Base-by-base conservation (phyloP, 2,797 vertebrate genomes). In the Gouania willdenowi region DNA sequence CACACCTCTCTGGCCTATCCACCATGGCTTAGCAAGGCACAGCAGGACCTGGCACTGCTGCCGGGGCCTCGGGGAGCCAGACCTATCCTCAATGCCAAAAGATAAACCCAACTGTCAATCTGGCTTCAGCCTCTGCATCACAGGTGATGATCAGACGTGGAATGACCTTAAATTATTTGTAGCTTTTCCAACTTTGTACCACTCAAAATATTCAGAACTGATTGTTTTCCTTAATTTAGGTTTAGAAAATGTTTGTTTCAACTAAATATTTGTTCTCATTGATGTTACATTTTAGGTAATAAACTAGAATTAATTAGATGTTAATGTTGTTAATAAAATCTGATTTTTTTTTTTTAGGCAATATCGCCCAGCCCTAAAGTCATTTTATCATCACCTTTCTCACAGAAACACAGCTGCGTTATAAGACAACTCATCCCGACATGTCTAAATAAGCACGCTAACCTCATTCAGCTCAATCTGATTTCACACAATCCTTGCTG, bases 341-440 rank as follows among this genome's bases (percentile, higher is more conserved):
- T n/a, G n/a, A n/a, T n/a, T n/a, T n/a, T n/a, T n/a, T n/a, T n/a
- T n/a, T n/a, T n/a, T n/a, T n/a, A n/a, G n/a, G n/a, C n/a, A n/a
- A n/a, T n/a, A n/a, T n/a, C n/a, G n/a, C n/a, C n/a, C n/a, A n/a
- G n/a, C n/a, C n/a, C n/a, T n/a, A n/a, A n/a, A n/a, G n/a, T n/a
- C n/a, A n/a, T 46, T 32, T 57, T 70, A 40, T 65, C 20, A 38
- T 65, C 14, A 5, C 32, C 17, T 22, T 18, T 26, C 34, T 14
- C 13, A 40, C 40, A 41, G 34, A 63, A 37, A 65, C 78, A 68
- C 66, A 72, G 75, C 57, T 56, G 64, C 73, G 68, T 74, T 56
- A 75, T 77, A 41, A 66, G 62, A 68, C 57, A 45, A 62, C 70
- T 79, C 54, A 62, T 69, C 66, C 71, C 15, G 8, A 48, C 38